These are phyloP conservation scores for Cavia porcellus DNA, from an alignment of 2,113 vertebrate genomes.

Conservation along the genomic window DNA sequence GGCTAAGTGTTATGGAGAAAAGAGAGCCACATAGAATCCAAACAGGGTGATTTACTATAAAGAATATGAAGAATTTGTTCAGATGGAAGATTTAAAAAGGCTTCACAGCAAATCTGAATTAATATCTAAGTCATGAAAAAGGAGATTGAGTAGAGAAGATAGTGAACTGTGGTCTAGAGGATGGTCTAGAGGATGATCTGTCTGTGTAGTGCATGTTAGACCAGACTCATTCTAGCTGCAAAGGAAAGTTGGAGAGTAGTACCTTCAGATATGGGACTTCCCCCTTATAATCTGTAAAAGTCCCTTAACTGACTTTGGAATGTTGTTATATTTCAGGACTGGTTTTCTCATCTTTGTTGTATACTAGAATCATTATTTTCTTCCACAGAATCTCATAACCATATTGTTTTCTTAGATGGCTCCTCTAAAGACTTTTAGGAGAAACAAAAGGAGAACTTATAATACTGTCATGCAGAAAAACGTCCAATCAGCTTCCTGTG, in stretches of 20 bases:
- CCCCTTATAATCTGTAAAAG: neutral
- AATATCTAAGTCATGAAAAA: neutral
- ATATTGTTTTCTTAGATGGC: neutral
- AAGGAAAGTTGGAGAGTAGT: neutral
- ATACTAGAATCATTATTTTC: neutral
- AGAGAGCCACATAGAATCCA: neutral
- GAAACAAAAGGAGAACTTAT: neutral
- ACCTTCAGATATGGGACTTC: neutral
- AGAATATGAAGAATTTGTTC: neutral
- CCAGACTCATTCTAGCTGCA: neutral
- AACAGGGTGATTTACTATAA: neutral
- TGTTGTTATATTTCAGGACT: neutral
- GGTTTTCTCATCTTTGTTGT: neutral
- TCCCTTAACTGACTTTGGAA: neutral
- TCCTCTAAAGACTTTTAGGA: neutral
- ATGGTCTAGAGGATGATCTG: neutral
- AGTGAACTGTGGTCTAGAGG: neutral
- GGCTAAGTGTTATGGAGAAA: neutral
- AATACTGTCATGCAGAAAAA: neutral
- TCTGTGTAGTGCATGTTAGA: neutral
- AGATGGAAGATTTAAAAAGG: neutral
- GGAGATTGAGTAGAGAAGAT: neutral
- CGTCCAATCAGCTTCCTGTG: neutral
- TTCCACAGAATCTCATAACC: neutral
- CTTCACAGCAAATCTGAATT: neutral